Percentiles rank a stretch among this genome's conserved stretches.
Conservation (phyloP, 1,140 invertebrate species). For the Pollicipes pollicipes region DNA sequence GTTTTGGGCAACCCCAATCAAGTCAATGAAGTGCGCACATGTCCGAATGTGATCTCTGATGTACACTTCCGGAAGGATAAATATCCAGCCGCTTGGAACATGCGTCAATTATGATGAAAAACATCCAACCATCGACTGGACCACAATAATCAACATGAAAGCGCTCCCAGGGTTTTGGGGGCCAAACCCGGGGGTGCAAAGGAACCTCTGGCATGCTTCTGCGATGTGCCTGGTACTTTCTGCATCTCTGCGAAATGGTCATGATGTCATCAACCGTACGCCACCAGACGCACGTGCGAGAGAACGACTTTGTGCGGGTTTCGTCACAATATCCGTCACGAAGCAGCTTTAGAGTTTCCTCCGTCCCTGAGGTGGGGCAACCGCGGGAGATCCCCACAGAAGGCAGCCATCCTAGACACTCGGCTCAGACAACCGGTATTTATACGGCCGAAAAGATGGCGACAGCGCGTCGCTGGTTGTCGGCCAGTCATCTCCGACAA, state of each 20-base stretch:
- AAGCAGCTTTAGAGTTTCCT: neutral
- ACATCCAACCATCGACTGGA: neutral
- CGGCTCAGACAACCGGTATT: neutral
- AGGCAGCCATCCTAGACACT: neutral
- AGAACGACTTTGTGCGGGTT: neutral
- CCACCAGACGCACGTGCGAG: neutral
- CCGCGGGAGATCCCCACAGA: neutral
- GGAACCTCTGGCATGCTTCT: neutral
- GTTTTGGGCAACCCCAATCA: neutral
- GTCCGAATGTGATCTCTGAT: neutral
- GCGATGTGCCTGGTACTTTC: neutral
- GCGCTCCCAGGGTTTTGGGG: neutral
- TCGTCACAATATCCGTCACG: neutral
- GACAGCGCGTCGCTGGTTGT: neutral
- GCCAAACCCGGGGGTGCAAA: neutral
- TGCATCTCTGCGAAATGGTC: neutral
- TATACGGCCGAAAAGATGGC: neutral
- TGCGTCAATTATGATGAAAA: neutral
- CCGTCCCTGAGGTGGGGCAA: neutral
- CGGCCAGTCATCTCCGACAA: neutral
- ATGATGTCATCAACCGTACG: neutral
- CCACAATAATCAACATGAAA: neutral
- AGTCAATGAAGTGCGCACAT: neutral
- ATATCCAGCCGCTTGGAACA: neutral
- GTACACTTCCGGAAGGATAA: neutral